A percentile compares a stretch with the other conserved stretches of the same genome.
Conservation (phyloP, 2,888 invertebrate genomes). For the Pachycephus smyrnensis region DNA sequence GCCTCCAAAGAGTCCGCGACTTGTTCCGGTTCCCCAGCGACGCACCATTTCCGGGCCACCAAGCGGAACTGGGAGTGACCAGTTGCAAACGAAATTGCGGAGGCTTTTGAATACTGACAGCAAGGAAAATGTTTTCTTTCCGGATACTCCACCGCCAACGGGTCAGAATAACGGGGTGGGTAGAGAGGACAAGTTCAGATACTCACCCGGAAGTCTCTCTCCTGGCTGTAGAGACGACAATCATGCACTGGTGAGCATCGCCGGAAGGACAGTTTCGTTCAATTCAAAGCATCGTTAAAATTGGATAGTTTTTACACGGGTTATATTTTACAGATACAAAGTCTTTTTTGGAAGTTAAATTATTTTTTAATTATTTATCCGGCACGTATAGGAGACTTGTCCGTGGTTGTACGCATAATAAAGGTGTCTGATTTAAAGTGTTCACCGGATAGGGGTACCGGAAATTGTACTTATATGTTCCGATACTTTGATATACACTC, state of each 20-base stretch:
- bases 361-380: neutral
- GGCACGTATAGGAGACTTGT: neutral
- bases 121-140: constrained; percentile 76
- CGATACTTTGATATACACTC: constrained; percentile 12
- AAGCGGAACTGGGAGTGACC: constrained; percentile 70
- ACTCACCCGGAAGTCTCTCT: constrained; percentile 56
- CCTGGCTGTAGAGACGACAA: constrained; percentile 58
- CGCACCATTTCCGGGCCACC: constrained; percentile 59
- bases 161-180: constrained; percentile 31
- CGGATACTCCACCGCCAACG: constrained; percentile 59
- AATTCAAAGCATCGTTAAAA: too few relatives aligned
- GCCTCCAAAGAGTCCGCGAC: constrained; percentile 71
- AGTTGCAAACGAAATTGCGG: constrained; percentile 83
- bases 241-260: constrained; percentile 34
- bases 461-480: constrained; percentile 20
- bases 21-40: constrained; percentile 65
- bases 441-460: constrained; percentile 17
- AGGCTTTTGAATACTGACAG: constrained; percentile 81
- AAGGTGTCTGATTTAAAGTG: constrained; percentile 1
- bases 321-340: too few relatives aligned
- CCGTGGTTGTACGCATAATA: too few relatives aligned
- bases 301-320: too few relatives aligned
- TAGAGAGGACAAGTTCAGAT: constrained; percentile 58
- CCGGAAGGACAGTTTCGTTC: too few relatives aligned
- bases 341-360: too few relatives aligned